phyloP scores from a whole-genome alignment of 1,140 invertebrate genomes.

The Lethrus apterus region DNA sequence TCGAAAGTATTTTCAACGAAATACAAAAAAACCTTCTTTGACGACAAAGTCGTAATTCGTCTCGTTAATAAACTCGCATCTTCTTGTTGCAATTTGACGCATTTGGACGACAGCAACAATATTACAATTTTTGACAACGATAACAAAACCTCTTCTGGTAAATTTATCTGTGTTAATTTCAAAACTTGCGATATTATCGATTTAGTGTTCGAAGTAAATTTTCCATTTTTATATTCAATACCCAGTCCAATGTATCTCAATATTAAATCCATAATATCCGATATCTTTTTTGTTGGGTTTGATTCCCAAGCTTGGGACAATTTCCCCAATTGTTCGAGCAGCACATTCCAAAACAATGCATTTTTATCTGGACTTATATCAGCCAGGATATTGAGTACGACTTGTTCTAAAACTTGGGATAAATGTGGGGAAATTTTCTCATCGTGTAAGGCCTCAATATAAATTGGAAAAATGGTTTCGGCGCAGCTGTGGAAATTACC shows the following conservation, averaged over 20 bases:
- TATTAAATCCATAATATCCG: constrained; percentile 39
- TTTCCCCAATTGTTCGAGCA: constrained; percentile 33
- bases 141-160: constrained; percentile 44
- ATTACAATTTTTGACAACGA: constrained; percentile 50
- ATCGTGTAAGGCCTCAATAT: constrained; percentile 53
- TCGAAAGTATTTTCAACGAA: constrained; percentile 57
- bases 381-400: constrained; percentile 50
- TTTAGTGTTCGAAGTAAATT: constrained; percentile 49
- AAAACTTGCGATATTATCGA: constrained; percentile 42
- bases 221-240: constrained; percentile 56
- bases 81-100: constrained; percentile 59
- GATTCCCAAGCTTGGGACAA: constrained; percentile 23
- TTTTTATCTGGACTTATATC: constrained; percentile 53
- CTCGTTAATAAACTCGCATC: constrained; percentile 56
- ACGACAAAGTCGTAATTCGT: constrained; percentile 49
- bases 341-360: constrained; percentile 50
- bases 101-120: constrained; percentile 52
- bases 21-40: constrained; percentile 49
- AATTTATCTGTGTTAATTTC: constrained; percentile 29
- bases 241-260: constrained; percentile 52
- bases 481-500: constrained; percentile 77
- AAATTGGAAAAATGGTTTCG: constrained; percentile 53
- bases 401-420: constrained; percentile 54
- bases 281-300: constrained; percentile 22
- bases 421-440: constrained; percentile 48